phyloP scores from a whole-genome alignment of 2,797 vertebrate species.

The Phataginus tricuspis region DNA sequence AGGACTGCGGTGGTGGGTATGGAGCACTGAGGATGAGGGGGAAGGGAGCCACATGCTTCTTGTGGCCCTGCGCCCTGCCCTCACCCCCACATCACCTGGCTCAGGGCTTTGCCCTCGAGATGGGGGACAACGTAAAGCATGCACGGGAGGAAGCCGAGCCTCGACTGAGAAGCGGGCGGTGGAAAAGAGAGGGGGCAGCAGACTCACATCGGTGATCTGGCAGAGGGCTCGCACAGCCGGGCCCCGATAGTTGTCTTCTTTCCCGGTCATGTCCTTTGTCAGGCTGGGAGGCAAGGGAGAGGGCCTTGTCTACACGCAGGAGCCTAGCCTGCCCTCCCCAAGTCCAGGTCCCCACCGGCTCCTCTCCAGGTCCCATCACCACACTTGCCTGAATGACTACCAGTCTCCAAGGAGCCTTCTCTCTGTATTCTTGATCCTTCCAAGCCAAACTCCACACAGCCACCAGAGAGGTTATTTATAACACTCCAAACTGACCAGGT shows the following conservation, averaged over 20 bases:
- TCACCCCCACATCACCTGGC: no score
- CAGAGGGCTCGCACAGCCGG: conserved; percentile 89
- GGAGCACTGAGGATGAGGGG: neutral
- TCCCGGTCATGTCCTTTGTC: conserved; percentile 91
- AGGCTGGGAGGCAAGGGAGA: conserved; percentile 80
- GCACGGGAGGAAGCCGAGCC: neutral
- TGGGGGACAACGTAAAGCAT: no score
- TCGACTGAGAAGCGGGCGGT: neutral
- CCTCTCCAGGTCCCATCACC: neutral
- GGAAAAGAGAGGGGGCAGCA: neutral
- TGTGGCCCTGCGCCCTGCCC: neutral
- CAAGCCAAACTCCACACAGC: neutral
- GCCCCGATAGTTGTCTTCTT: conserved; percentile 90
- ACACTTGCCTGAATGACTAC: neutral
- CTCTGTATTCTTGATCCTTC: neutral
- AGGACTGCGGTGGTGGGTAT: rapidly evolving
- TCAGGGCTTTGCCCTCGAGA: neutral
- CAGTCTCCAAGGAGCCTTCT: neutral
- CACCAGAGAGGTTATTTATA: neutral
- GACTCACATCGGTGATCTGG: conserved; percentile 90
- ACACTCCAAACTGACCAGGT: neutral
- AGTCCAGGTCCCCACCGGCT: neutral
- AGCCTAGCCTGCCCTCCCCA: neutral
- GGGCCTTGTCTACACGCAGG: neutral
- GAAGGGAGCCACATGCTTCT: neutral